Base-by-base conservation (phyloP, 2,888 invertebrate genomes). In the Tetranychus piercei region DNA sequence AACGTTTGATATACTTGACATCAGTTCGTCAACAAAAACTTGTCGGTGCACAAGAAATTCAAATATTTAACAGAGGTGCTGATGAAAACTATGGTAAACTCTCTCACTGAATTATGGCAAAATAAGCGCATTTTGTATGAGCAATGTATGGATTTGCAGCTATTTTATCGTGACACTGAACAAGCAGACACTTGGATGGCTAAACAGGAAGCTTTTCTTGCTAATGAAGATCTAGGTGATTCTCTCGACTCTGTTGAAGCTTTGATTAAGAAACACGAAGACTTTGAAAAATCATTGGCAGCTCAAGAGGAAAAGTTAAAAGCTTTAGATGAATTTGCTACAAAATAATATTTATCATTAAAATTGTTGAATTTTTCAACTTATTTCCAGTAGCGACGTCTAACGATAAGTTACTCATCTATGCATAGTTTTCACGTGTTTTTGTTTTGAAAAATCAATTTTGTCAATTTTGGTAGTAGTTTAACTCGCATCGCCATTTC, bases 181-280 rank as follows among this genome's bases (percentile, higher is more conserved):
- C 95, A 97, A 84, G 97, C 97, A 0, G 97, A 99, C 82, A 94
- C 97, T 1, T 99, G 97, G 97, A 99, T 99, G 96, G 94, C 95
- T 77, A 99, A 99, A 83, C 99, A 99, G 82, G 96, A 97, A 87
- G 93, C 97, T 9, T 99, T 99, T 86, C 86, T 99, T 74, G 92
- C 94, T 44, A 99, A 99, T 82, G 94, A 95, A 81, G 97, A 99
- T 83, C 87, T 99, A 1, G 99, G 99, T 0, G 99, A 99, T 83
- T 97, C 97, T 0, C 85, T 99, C 64, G 99, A 99, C 84, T 92
- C 93, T 0, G 97, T 97, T 0, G 99, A 99, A 82, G 94, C 96
- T 3, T 84, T 99, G 74, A 91, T 97, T 78, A 99, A 99, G 85
- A 99, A 99, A 81, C 99, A 99, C 83, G 97, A 99, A 82, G 97